phyloP scores from a whole-genome alignment of 1,140 invertebrate species.

The Nephila pilipes region DNA sequence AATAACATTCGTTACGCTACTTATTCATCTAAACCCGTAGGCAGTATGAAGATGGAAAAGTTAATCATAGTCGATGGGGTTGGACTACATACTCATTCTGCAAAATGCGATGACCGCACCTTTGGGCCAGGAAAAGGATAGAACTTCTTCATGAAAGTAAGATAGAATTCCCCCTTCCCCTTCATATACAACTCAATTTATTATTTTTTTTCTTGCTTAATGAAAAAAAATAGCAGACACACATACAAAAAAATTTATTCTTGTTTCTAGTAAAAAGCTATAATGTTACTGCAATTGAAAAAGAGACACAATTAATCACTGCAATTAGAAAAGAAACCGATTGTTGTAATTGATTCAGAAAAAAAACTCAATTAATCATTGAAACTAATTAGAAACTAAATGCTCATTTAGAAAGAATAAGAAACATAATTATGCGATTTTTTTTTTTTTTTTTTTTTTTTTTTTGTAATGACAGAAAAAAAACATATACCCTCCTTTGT shows the following conservation, averaged over 20 bases:
- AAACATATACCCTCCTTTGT: too few relatives aligned
- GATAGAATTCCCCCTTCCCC: neutral
- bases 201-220: neutral
- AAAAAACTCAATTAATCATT: neutral
- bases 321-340: neutral
- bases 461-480: too few relatives aligned
- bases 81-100: neutral
- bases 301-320: neutral
- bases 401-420: neutral
- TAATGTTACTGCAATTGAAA: neutral
- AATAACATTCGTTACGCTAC: conserved; percentile 19
- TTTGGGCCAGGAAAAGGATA: neutral
- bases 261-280: neutral
- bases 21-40: conserved; percentile 6
- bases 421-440: neutral
- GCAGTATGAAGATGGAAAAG: conserved; percentile 45
- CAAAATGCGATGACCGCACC: conserved; percentile 17
- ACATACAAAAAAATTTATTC: neutral
- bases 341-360: neutral
- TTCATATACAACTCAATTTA: neutral
- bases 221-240: neutral
- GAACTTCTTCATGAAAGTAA: neutral
- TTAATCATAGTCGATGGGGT: conserved; percentile 45
- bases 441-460: too few relatives aligned
- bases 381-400: neutral